Evolutionary conservation across 1,140 invertebrate species (phyloP), one percentile per base, ranked within the genome.

Genomic region (Meloidogyne floridensis): DNA sequence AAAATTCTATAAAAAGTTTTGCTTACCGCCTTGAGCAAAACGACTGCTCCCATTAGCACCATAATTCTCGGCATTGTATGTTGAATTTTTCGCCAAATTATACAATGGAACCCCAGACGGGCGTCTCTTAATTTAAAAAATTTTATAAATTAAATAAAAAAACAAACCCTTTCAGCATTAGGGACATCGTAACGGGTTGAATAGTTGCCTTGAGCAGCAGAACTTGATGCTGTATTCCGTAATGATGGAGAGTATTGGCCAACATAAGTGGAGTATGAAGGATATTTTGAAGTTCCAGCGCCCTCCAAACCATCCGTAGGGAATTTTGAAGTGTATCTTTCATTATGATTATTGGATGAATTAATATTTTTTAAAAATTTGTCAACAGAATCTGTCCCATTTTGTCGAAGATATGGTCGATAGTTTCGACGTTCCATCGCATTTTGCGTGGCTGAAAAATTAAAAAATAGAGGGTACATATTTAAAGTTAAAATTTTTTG

Each of bases 331-430:
- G 13, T 15, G 10, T 15, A 6, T 65, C n/a, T 65, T n/a, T 65
- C 59, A 65, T n/a, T 4, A 65, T 65, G n/a, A n/a, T 65, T 65
- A 8, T 65, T 65, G n/a, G 59, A 65, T 65, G 6, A 65, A n/a
- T 65, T 65, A 65, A 65, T 65, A 65, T 65, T 65, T 65, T 65
- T 65, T 65, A 65, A 65, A 65, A 65, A 65, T 65, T 65, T 65
- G 7, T 65, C 59, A 65, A 65, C 5, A 65, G 59, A 65, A 65
- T 65, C 59, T 6, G 59, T 18, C 7, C 59, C 59, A 65, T 65
- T n/a, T 65, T 65, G 59, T 65, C 7, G 59, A 65, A 65, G 59
- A 65, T 65, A 65, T 65, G 59, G 59, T n/a, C 59, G 59, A n/a
- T 15, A 65, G 5, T 6, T 65, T 65, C 59, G 59, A n/a, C 59